Evolutionary conservation across 2,888 invertebrate species (phyloP).

Genomic region (Agapetus fuscipes): DNA sequence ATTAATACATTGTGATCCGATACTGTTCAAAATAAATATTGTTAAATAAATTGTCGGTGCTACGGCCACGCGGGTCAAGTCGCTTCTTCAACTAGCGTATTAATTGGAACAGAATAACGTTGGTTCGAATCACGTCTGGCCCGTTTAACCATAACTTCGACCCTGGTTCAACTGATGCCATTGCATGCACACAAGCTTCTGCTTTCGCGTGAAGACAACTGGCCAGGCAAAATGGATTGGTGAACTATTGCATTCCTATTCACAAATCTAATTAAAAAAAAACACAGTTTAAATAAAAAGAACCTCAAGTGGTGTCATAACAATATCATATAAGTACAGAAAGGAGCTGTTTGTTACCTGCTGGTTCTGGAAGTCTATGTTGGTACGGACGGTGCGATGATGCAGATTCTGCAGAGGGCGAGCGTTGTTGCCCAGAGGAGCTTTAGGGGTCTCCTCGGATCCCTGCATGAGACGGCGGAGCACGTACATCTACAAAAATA

Average conservation of each 20-base stretch:
- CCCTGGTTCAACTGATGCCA: background rate
- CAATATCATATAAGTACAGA: background rate
- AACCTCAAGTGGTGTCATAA: no score
- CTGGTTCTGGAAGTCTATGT: slow-evolving; percentile 85
- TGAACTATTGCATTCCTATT: no score
- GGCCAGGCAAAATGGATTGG: no score
- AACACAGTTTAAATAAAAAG: background rate
- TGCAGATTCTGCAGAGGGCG: slow-evolving; percentile 88
- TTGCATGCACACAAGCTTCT: background rate
- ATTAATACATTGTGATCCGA: no score
- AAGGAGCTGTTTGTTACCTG: slow-evolving; percentile 27
- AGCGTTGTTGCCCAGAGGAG: slow-evolving; percentile 89
- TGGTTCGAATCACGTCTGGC: no score
- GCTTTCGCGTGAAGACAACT: no score
- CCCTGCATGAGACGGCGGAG: slow-evolving; percentile 86
- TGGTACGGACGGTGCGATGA: slow-evolving; percentile 90
- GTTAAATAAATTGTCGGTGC: no score
- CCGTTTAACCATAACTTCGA: no score
- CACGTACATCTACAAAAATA: slow-evolving; percentile 62
- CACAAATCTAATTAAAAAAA: background rate
- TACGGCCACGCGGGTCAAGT: no score
- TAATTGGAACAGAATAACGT: no score
- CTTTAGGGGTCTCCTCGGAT: slow-evolving; percentile 74
- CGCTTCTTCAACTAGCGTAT: no score
- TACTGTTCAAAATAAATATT: no score